Base-by-base conservation (phyloP, 1,140 invertebrate species). In the Cardiocondyla obscurior region DNA sequence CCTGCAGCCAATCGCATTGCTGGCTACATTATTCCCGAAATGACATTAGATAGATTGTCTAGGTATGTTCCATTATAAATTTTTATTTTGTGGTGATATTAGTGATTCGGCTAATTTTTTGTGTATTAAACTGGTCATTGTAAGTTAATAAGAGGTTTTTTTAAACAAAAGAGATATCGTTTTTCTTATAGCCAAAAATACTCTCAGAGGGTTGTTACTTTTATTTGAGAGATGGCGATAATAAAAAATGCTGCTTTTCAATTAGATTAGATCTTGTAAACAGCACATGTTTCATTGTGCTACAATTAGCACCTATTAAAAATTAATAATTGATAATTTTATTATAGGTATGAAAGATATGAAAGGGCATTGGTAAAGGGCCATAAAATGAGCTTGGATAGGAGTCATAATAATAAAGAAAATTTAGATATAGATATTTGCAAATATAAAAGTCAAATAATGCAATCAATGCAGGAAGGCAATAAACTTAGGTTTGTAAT, bases 1-100 rank as follows among this genome's bases (percentile, higher is more conserved):
- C 96, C 97, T 25, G 96, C 97, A 82, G 95, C 95, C 89, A 94
- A 93, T 89, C 93, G 94, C 79, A 92, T 93, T 19, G 92, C 94
- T 49, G 94, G 91, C 85, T 93, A 93, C 82, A 93, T 94, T 77
- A 94, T 95, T 73, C 91, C 93, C 46, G 93, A 94, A 89, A 89
- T 93, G 1, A 93, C 91, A 19, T 77, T 92, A 60, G 93, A 94
- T 58, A 92, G 92, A 87, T 83, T 94, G 19, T 94, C 93, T n/a
- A 93, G 93, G 93, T 94, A 91, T 69, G 19, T 12, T 73, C 16
- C 16, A 55, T 55, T 3, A 55, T 10, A 3, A 33, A 33, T 42
- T 28, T 14, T 42, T 57, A 42, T 39, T 44, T 74, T 3, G 25
- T 42, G 25, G 30, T 19, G 39, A 30, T 36, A 77, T 39, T 46